Evolutionary conservation across 2,113 vertebrate genomes (phyloP).

Genomic region (Ciconia maguari): DNA sequence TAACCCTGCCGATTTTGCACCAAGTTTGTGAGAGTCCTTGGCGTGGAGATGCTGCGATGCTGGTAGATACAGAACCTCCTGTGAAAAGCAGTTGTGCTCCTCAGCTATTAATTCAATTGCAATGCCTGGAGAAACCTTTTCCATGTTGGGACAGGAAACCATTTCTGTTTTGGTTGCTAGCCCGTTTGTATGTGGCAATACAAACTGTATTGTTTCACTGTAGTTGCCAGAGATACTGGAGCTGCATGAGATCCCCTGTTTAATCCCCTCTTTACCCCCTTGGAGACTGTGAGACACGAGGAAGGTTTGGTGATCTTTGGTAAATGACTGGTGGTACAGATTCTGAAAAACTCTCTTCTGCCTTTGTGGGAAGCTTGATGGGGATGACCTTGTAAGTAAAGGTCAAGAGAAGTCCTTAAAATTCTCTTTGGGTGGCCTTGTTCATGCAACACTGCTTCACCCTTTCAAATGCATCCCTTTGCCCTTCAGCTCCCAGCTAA

Average conservation of each 20-base stretch:
- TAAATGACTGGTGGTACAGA: not conserved
- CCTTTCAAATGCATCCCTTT: not conserved
- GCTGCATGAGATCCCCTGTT: not conserved
- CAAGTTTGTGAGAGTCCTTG: not conserved
- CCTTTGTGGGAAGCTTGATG: not conserved
- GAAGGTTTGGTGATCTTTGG: not conserved
- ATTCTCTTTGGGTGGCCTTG: not conserved
- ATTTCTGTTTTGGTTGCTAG: not conserved
- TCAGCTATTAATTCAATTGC: not conserved
- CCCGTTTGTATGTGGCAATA: not conserved
- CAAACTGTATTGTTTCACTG: not conserved
- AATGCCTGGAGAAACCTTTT: not conserved
- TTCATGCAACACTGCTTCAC: not conserved
- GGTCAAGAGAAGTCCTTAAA: not conserved
- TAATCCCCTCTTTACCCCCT: not conserved
- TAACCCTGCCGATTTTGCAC: not conserved
- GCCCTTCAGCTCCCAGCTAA: not conserved
- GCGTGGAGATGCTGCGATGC: not conserved
- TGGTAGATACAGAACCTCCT: not conserved
- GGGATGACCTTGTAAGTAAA: not conserved
- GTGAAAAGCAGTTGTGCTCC: not conserved
- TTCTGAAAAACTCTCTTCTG: not conserved
- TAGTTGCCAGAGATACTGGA: not conserved
- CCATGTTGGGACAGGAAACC: not conserved
- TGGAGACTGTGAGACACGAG: not conserved